A percentile compares a stretch with the other conserved stretches of the same genome.
Conservation (phyloP, 2,888 invertebrate genomes). For the Eristalinus aeneus region DNA sequence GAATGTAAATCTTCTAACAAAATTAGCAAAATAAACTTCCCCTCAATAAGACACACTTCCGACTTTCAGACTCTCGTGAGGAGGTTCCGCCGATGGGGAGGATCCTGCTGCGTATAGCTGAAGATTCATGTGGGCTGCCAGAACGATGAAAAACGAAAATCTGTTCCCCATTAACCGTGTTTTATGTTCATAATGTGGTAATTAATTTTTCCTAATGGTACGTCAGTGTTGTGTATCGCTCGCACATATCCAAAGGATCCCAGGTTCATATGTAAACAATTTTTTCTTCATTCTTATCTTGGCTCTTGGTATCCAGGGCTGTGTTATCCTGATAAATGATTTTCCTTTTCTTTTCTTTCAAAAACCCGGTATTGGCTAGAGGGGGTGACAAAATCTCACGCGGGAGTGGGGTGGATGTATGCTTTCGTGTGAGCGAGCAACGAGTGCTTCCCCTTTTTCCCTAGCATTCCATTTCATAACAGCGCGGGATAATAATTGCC, state of each 20-base stretch:
- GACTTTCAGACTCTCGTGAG: conserved; percentile 46
- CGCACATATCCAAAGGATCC: conserved; percentile 17
- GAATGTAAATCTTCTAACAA: conserved; percentile 58
- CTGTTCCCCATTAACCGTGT: conserved; percentile 65
- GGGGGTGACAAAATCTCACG: conserved; percentile 8
- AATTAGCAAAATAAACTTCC: conserved; percentile 63
- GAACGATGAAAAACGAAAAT: conserved; percentile 53
- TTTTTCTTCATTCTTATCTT: not conserved
- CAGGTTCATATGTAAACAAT: conserved; percentile 35
- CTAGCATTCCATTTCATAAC: not conserved
- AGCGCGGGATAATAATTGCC: conserved; percentile 34
- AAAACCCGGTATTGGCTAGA: not conserved
- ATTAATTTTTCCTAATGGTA: conserved; percentile 67
- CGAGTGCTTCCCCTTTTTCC: conserved; percentile 23
- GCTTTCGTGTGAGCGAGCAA: conserved; percentile 15
- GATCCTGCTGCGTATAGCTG: not conserved
- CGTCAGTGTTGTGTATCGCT: conserved; percentile 20
- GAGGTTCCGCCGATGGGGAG: not conserved
- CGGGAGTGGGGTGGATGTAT: not conserved
- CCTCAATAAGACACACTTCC: conserved; percentile 39
- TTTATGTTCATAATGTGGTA: conserved; percentile 68
- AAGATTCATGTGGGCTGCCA: not conserved
- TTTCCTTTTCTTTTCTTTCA: conserved; percentile 48
- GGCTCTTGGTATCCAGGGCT: not conserved
- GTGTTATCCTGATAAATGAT: conserved; percentile 66